Base-by-base conservation (phyloP, 2,888 invertebrate species). In the Caenorhabditis auriculariae region DNA sequence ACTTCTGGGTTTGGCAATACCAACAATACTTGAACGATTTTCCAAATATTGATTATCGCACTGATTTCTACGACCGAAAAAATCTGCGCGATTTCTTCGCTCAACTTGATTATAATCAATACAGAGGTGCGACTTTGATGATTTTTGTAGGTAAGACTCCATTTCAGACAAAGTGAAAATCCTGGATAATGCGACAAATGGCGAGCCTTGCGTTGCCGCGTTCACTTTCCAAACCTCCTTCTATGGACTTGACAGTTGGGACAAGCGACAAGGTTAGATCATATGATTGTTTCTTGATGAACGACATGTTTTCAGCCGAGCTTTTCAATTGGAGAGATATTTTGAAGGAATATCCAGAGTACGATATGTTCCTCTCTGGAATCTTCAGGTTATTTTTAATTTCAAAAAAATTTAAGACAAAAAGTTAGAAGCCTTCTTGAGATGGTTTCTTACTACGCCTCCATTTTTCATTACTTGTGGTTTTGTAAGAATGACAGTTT, bases 181-280 rank as follows among this genome's bases (percentile, higher is more conserved):
- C 44, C 55, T 69, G 42, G 69, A 70, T 29, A 74, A 70, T 38
- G 63, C 72, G 2, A 66, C 77, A 4, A 72, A 76, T 29, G 74
- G 75, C 23, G 76, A 79, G 42, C 80, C 80, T 3, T 77, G 77
- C 49, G 67, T 80, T 24, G 45, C 62, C 12, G 79, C 80, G 4
- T 80, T 80, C 66, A 72, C 76, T 15, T 80, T 80, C 72, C 80
- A 80, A 59, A 74, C 73, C 2, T 74, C 73, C 4, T 80, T 79
- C 69, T 80, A 80, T 44, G 80, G 78, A n/a, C 60, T 80, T 19
- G 73, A 80, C 54, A 78, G 75, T 43, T 80, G 80, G 80, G 80
- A 80, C 51, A 80, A 80, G 54, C 60, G 80, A 56, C 80, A 80
- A 54, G 60, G 58, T 58, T 23, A 38, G 24, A n/a, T 39, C n/a